Percentiles rank a stretch among this genome's conserved stretches.
Conservation (phyloP, 2,797 vertebrate species). For the Cuniculus paca region DNA sequence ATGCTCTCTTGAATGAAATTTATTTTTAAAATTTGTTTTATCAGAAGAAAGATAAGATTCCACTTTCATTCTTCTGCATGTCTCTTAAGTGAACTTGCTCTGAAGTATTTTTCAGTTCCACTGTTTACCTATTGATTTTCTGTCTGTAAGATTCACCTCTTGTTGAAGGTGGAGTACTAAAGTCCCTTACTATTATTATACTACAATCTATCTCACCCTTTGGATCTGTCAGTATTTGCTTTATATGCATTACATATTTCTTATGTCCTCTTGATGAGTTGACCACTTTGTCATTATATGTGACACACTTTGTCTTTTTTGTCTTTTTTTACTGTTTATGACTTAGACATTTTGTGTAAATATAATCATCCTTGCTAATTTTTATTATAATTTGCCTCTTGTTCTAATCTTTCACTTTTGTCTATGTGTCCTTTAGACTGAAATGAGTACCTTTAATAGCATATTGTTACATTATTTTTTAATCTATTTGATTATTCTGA, state of each 20-base stretch:
- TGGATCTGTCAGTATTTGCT: too few species aligned
- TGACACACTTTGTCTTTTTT: not conserved
- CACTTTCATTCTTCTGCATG: not conserved
- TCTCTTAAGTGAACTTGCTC: not conserved
- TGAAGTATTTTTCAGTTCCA: not conserved
- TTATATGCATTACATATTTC: not conserved
- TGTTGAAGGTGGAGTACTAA: not conserved
- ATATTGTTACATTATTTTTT: not conserved
- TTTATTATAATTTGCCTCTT: not conserved
- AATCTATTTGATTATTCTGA: not conserved
- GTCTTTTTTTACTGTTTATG: not conserved
- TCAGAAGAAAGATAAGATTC: not conserved
- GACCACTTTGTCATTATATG: not conserved
- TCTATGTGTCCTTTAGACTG: not conserved
- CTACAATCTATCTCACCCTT: not conserved
- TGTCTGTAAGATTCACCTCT: not conserved
- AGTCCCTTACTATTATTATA: not conserved
- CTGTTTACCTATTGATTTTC: not conserved
- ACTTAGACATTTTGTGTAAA: not conserved
- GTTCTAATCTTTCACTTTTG: not conserved
- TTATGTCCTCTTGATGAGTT: not conserved
- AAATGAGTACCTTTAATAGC: not conserved
- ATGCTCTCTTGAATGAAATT: not conserved
- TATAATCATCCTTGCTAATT: not conserved
- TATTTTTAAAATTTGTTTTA: not conserved